These are phyloP conservation scores for Conchocele bisecta DNA, from an alignment of 2,888 invertebrate species.

Conservation along the genomic window DNA sequence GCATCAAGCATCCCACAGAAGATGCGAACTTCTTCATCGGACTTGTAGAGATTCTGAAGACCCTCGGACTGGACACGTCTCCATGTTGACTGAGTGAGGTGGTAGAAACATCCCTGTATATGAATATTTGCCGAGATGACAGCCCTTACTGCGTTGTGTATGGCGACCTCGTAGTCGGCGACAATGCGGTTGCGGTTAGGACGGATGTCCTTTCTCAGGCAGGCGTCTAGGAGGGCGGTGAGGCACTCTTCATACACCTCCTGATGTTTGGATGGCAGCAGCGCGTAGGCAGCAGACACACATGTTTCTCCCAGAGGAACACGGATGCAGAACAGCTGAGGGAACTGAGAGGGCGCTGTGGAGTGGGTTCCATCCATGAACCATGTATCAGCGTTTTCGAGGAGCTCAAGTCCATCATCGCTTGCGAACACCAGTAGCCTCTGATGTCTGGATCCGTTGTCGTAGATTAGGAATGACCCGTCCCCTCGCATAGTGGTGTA, in stretches of 20 bases:
- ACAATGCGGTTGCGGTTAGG: conserved; percentile 1
- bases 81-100: conserved; percentile 44
- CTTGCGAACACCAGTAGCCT: too few relatives aligned
- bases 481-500: too few relatives aligned
- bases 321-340: too few relatives aligned
- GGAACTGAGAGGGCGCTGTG: too few relatives aligned
- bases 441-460: too few relatives aligned
- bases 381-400: too few relatives aligned
- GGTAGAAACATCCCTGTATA: conserved; percentile 40
- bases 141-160: conserved; percentile 27
- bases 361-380: too few relatives aligned
- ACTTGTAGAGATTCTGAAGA: conserved; percentile 1
- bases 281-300: conserved; percentile 22
- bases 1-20: conserved; percentile 34
- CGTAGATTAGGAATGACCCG: too few relatives aligned
- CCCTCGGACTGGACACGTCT: conserved; percentile 13
- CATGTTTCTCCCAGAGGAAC: too few relatives aligned
- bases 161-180: conserved; percentile 23
- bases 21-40: neutral
- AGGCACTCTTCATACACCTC: conserved; percentile 23
- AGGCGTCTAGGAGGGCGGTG: conserved; percentile 21
- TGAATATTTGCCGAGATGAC: conserved; percentile 2
- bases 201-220: conserved; percentile 11
- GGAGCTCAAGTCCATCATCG: too few relatives aligned
- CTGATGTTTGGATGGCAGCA: conserved; percentile 24